Base-by-base conservation (phyloP, 2,888 invertebrate species). In the Stenodema calcarata region DNA sequence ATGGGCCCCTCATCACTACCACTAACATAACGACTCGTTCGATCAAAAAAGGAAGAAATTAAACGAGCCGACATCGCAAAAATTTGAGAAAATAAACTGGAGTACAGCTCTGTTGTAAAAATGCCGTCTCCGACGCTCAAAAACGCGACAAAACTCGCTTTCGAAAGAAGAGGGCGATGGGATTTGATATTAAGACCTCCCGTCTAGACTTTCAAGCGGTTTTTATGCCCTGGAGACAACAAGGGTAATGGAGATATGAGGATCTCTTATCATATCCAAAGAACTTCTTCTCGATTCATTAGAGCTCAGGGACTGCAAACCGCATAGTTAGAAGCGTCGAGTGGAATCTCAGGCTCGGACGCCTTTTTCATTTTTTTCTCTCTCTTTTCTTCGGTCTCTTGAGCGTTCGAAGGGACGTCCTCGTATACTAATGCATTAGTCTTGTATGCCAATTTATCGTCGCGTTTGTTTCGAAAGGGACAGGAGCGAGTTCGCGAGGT, bases 391-490 rank as follows among this genome's bases (percentile, higher is more conserved):
- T n/a, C 44, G 23, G 27, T n/a, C n/a, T n/a, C n/a, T 0, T 12
- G n/a, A 42, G 27, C 41, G 18, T 12, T 16, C 42, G 23, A 23
- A 42, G 41, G 23, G 35, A 23, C 78, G 2, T 62, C 18, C 62
- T 62, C 62, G 23, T 62, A 44, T 16, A 44, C 78, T 82, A 82
- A 82, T 82, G 82, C 82, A 82, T 82, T 82, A 82, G 82, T 82
- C 82, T 69, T 82, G 82, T 82, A 69, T 41, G 82, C 82, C 82
- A 82, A 82, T 82, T 82, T 82, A 82, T 82, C 47, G 82, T 82
- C 28, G 62, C 82, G 78, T 2, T 44, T 41, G 7, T 62, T 23
- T 11, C 47, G 42, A 78, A 14, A 44, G 44, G 44, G 78, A 78
- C 78, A 78, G 78, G 27, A 78, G 78, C 78, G 78, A 18, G 78